Conservation (phyloP, 1,140 invertebrate genomes). For the Anthonomus grandis region DNA sequence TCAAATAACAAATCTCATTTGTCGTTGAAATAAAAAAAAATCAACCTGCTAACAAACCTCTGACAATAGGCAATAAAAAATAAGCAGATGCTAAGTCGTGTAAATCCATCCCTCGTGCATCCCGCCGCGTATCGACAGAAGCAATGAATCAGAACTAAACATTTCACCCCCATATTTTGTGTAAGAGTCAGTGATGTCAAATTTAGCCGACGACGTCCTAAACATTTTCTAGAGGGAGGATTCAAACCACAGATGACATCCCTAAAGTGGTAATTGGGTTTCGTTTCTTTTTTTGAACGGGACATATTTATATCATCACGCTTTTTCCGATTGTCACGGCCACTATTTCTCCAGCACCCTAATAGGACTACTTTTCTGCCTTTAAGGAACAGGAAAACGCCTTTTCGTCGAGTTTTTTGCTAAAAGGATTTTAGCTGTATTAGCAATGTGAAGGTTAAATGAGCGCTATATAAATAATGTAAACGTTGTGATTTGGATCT, state of each 20-base stretch:
- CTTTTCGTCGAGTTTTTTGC: too few species aligned
- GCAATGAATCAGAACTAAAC: slow-evolving; percentile 31
- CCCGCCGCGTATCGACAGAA: slow-evolving; percentile 22
- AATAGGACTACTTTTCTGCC: slow-evolving; percentile 15
- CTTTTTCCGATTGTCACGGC: slow-evolving; percentile 24
- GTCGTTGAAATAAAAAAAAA: too few species aligned
- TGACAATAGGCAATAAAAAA: too few species aligned
- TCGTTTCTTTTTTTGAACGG: slow-evolving; percentile 28
- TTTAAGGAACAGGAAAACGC: too few species aligned
- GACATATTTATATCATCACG: slow-evolving; percentile 30
- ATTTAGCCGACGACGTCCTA: slow-evolving; percentile 26
- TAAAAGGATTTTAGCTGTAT: too few species aligned
- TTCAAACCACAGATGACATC: slow-evolving; percentile 29
- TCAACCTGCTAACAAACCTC: too few species aligned
- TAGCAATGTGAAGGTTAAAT: too few species aligned
- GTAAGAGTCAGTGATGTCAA: slow-evolving; percentile 29
- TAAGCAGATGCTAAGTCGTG: too few species aligned
- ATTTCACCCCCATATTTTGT: slow-evolving; percentile 29
- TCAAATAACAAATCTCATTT: too few species aligned
- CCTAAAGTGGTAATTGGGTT: slow-evolving; percentile 31
- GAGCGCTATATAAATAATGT: too few species aligned
- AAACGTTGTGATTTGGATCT: too few species aligned
- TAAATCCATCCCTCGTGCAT: slow-evolving; percentile 1
- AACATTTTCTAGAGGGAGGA: slow-evolving; percentile 25
- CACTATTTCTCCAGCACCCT: slow-evolving; percentile 10